phyloP scores from a whole-genome alignment of 2,113 vertebrate species.

The Pluvialis apricaria region DNA sequence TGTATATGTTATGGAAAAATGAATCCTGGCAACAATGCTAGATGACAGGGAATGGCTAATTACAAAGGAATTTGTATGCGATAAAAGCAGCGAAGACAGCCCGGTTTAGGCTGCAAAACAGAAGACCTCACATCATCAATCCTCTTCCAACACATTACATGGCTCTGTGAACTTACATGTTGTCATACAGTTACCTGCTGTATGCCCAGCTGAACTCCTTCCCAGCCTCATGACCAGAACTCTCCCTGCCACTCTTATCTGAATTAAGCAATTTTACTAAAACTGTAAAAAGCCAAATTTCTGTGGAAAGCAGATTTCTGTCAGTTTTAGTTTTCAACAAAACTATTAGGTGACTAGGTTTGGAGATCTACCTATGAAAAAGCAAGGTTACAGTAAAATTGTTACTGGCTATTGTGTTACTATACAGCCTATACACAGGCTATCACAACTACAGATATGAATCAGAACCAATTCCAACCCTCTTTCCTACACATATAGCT shows the following conservation, averaged over 20 bases:
- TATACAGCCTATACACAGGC: not conserved
- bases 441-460: not conserved
- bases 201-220: not conserved
- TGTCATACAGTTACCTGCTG: not conserved
- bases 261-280: not conserved
- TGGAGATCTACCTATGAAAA: not conserved
- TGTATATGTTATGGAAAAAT: not conserved
- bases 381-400: not conserved
- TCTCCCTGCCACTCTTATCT: no score
- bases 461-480: not conserved
- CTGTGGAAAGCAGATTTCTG: not conserved
- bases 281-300: not conserved
- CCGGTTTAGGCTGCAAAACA: not conserved
- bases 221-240: not conserved
- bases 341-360: not conserved
- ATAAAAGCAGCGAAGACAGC: not conserved
- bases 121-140: not conserved
- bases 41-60: not conserved
- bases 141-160: not conserved
- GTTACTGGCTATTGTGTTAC: not conserved
- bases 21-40: not conserved
- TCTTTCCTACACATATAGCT: not conserved
- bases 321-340: not conserved
- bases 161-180: not conserved
- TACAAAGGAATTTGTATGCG: not conserved